Evolutionary conservation across 2,888 invertebrate species (phyloP), one percentile per base, ranked within the genome.

Genomic region (Campoplex capitator): DNA sequence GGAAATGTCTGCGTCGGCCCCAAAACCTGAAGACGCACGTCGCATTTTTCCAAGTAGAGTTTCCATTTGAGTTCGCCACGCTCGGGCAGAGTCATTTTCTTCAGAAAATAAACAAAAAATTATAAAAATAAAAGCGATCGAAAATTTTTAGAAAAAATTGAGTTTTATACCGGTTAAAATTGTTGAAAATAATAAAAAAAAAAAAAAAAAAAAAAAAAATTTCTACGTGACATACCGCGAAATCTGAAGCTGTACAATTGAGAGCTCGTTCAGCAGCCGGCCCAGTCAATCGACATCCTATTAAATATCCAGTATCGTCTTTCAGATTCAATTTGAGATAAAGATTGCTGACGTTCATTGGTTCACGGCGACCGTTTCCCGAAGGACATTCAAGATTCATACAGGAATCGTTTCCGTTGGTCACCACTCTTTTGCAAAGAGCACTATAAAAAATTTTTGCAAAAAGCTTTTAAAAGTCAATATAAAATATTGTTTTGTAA

Each of bases 321-420:
- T 93, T 94, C 0, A 94, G 80, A 89, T 93, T 93, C 6, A 94
- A 86, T 86, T 92, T 93, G 13, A 94, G 74, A 51, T 92, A 92
- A 23, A 94, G 89, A 28, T 86, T 92, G 2, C 86, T 62, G 0
- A 90, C 42, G 74, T 94, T 94, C 58, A 91, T 84, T 2, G 94
- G 94, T 8, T 87, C 83, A 32, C 90, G 91, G 28, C 87, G 89
- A 16, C 94, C 94, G 54, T 93, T 93, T n/a, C 94, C 94, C 42
- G 91, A 93, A 3, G 94, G 93, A 73, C 94, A 94, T 35, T 93
- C 92, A 56, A 94, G 89, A 88, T 94, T 93, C 94, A 93, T 93
- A 89, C 94, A 94, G 0, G 93, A 93, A 75, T 94, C 94, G n/a
- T 91, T 88, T 13, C 85, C 90, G 38, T 89, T 79, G 1, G 42